Conservation (phyloP, 1,140 invertebrate genomes). For the Oncopeltus fasciatus region DNA sequence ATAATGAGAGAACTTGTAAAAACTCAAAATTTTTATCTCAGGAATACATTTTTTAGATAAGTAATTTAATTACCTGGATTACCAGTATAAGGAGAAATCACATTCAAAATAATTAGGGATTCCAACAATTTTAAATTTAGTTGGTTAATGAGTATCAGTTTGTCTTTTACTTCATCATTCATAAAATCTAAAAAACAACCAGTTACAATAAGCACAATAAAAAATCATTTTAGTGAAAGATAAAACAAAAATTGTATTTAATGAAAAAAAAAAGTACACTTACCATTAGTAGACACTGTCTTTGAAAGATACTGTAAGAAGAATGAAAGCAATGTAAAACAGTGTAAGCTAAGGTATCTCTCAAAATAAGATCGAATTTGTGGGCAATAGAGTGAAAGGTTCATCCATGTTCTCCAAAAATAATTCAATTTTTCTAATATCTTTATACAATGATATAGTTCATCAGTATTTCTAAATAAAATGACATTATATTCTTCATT, state of each 20-base stretch:
- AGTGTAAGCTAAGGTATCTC: constrained; percentile 18
- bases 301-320: constrained; percentile 28
- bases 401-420: constrained; percentile 42
- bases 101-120: constrained; percentile 20
- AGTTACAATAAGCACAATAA: neutral
- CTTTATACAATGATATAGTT: constrained; percentile 8
- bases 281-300: constrained; percentile 8
- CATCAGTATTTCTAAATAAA: neutral
- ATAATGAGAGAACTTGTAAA: no score
- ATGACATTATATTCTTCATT: constrained; percentile 1
- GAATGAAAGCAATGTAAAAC: constrained; percentile 31
- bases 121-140: constrained; percentile 23
- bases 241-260: neutral
- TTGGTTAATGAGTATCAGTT: constrained; percentile 13
- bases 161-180: constrained; percentile 10
- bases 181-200: constrained; percentile 4
- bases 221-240: neutral
- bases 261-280: neutral
- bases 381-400: constrained; percentile 40
- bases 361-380: constrained; percentile 35
- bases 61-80: constrained; percentile 19
- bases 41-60: no score
- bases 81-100: constrained; percentile 20
- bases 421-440: constrained; percentile 22
- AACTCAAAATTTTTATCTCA: no score